These are phyloP conservation scores for Pyrocoelia pectoralis DNA, from an alignment of 2,888 invertebrate species.

Conservation along the genomic window DNA sequence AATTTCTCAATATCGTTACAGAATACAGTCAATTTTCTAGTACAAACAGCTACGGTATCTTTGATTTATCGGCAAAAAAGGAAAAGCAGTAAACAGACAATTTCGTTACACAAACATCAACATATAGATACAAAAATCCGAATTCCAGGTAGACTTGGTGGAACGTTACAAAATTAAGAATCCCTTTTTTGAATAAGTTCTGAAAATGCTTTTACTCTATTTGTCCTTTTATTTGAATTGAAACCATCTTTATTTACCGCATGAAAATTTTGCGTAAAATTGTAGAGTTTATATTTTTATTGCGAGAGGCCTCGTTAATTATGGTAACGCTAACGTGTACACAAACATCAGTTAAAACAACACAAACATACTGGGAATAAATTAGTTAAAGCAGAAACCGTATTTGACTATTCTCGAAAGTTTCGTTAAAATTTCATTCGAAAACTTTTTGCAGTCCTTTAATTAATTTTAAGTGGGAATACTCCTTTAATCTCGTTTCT, in stretches of 20 bases:
- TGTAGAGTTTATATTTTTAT: neutral
- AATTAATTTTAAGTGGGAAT: slow-evolving; percentile 5
- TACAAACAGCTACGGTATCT: slow-evolving; percentile 3
- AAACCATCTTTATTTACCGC: slow-evolving; percentile 18
- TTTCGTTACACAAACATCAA: slow-evolving; percentile 25
- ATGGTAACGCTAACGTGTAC: slow-evolving; percentile 19
- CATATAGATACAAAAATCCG: slow-evolving; percentile 20
- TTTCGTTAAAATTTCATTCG: slow-evolving; percentile 1
- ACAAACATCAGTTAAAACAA: slow-evolving; percentile 19
- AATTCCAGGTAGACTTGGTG: slow-evolving; percentile 28
- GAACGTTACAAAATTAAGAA: slow-evolving; percentile 33
- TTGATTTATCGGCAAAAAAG: neutral
- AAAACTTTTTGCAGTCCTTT: neutral
- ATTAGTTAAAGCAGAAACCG: slow-evolving; percentile 21
- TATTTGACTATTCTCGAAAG: slow-evolving; percentile 16
- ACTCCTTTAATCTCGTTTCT: neutral
- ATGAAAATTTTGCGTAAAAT: slow-evolving; percentile 21
- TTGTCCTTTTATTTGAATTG: slow-evolving; percentile 24
- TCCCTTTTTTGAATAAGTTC: slow-evolving; percentile 29
- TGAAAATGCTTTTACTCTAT: slow-evolving; percentile 17
- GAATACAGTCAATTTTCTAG: neutral
- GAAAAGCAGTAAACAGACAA: slow-evolving; percentile 6
- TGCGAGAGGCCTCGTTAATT: slow-evolving; percentile 12
- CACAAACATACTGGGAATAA: slow-evolving; percentile 20
- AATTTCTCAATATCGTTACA: neutral